Conservation (phyloP, 30 jellyfish, hydroid and myxozoan genomes). For the Cassiopea xamachana region DNA sequence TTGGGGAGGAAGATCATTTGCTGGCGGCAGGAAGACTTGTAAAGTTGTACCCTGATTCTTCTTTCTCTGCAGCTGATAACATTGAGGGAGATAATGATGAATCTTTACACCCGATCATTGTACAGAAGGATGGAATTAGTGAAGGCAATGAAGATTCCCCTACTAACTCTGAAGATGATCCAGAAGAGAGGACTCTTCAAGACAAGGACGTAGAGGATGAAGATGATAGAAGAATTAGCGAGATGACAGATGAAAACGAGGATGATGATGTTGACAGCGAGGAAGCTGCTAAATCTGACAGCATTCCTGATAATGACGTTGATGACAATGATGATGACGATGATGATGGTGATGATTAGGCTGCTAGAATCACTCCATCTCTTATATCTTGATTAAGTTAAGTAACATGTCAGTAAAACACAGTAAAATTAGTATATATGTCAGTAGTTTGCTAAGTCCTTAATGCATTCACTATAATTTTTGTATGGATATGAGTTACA, state of each 20-base stretch:
- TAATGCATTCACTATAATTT: too few species aligned
- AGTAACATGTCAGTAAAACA: too few species aligned
- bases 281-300: slow-evolving; percentile 31
- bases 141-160: slow-evolving; percentile 42
- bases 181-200: slow-evolving; percentile 2
- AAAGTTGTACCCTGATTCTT: not conserved
- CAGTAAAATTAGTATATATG: too few species aligned
- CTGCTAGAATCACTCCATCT: not conserved
- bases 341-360: not conserved
- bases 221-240: slow-evolving; percentile 54
- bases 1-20: slow-evolving; percentile 1
- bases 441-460: too few species aligned
- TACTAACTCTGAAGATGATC: not conserved
- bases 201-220: slow-evolving; percentile 28
- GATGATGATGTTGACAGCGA: slow-evolving; percentile 30
- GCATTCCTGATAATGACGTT: slow-evolving; percentile 16
- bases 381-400: not conserved
- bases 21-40: not conserved
- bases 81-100: slow-evolving; percentile 48
- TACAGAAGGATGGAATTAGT: slow-evolving; percentile 55
- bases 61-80: not conserved
- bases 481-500: too few species aligned
- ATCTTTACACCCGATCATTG: slow-evolving; percentile 6
- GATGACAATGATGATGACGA: slow-evolving; percentile 49
- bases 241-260: slow-evolving; percentile 37